Percentiles rank a stretch among this genome's conserved stretches.
Evolutionary conservation across 2,797 vertebrate genomes (phyloP).

Genomic region (Chelon labrosus): DNA sequence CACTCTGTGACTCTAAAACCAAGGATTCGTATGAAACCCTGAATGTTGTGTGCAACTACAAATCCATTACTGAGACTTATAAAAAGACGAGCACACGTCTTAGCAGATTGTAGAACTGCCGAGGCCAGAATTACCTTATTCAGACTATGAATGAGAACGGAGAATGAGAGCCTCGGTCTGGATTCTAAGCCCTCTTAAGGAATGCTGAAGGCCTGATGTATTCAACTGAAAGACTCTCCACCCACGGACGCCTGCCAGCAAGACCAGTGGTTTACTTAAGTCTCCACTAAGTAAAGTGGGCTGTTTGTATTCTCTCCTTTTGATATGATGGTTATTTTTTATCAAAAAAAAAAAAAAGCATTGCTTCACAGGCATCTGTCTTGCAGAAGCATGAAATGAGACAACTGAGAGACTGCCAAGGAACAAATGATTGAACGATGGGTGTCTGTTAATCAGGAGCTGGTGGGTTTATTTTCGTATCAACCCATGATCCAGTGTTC

Average conservation of each 20-base stretch:
- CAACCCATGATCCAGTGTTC: slow-evolving; percentile 45
- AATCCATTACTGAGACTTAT: slow-evolving; percentile 42
- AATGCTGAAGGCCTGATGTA: slow-evolving; percentile 53
- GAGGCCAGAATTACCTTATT: slow-evolving; percentile 60
- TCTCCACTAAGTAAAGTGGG: slow-evolving; percentile 36
- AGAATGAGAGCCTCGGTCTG: slow-evolving; percentile 47
- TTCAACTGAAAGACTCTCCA: slow-evolving; percentile 54
- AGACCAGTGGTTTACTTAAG: slow-evolving; percentile 40
- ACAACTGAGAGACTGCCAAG: slow-evolving; percentile 28
- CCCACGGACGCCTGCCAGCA: slow-evolving; percentile 52
- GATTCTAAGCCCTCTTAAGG: slow-evolving; percentile 47
- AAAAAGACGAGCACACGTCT: slow-evolving; percentile 43
- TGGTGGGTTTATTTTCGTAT: slow-evolving; percentile 57
- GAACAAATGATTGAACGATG: slow-evolving; percentile 48
- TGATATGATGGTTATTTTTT: slow-evolving; percentile 29
- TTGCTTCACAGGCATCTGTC: slow-evolving; percentile 13
- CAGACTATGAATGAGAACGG: slow-evolving; percentile 51
- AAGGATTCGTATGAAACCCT: no score
- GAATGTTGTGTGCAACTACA: slow-evolving; percentile 14
- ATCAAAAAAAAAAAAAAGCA: slow-evolving; percentile 17
- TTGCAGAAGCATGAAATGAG: slow-evolving; percentile 13
- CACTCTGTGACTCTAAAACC: no score
- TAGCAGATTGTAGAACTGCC: slow-evolving; percentile 46
- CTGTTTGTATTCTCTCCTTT: slow-evolving; percentile 25
- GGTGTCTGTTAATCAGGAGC: slow-evolving; percentile 55